Evolutionary conservation across 2,113 vertebrate species (phyloP), one percentile per base, ranked within the genome.

Genomic region (Notiomystis cincta): DNA sequence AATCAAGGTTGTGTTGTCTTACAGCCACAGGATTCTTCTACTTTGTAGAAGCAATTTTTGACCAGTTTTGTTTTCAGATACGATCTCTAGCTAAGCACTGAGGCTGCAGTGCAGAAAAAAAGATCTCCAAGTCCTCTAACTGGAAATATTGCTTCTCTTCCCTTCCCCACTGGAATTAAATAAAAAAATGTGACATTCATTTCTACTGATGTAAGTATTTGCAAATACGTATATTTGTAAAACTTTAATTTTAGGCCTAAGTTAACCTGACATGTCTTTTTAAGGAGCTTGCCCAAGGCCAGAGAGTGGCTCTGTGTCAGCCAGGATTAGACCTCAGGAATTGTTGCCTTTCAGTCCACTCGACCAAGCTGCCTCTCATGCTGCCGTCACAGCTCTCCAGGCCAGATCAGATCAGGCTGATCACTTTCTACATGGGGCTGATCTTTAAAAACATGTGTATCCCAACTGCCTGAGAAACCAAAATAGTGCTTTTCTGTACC

Each of bases 241-340:
- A 81, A 90, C 27, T 90, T 93, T 69, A 64, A 88, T 84, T 87
- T 91, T 80, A 69, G 78, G 21, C 38, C 83, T 96, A 94, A 97
- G 31, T 78, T 82, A 94, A 90, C 81, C 76, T 95, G 95, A 93
- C 69, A 42, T 77, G 54, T 96, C 95, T 97, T 97, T 97, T 94
- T 96, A 93, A 93, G 82, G 89, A 96, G 20, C 77, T 90, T 91
- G 81, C 92, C 89, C 90, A 90, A 85, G 93, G 96, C 96, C 72
- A 85, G 10, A 2, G 22, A 93, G 40, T 67, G 61, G 57, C 69
- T 96, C 78, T 60, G 33, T 94, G 96, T 96, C 94, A 96, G 21
- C 60, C 87, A 90, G 89, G 45, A 97, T 97, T 94, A 97, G 82
- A 94, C 83, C 93, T 89, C 57, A 80, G 79, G 88, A 96, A 86